Evolutionary conservation across 2,797 vertebrate species (phyloP).

Genomic region (Pipistrellus kuhlii): DNA sequence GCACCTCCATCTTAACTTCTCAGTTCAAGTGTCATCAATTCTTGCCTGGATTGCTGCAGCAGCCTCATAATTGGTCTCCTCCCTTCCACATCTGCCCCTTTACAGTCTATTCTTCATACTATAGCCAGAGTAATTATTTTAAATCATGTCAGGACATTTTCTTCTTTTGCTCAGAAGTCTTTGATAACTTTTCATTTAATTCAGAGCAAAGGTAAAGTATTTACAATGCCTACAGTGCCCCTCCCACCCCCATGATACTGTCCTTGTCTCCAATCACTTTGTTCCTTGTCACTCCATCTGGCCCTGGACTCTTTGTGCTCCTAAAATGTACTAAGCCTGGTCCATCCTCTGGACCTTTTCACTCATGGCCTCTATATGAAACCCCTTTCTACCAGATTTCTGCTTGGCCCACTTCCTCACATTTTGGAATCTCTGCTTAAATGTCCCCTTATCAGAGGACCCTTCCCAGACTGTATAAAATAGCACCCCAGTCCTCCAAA

Average conservation of each 20-base stretch:
- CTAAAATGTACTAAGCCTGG: neutral
- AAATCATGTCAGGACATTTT: neutral
- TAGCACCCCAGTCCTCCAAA: neutral
- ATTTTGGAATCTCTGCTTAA: neutral
- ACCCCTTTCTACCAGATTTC: neutral
- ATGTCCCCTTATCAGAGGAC: neutral
- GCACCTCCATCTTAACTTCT: neutral
- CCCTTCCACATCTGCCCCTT: too few relatives aligned
- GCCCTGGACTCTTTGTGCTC: neutral
- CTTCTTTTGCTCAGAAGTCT: neutral
- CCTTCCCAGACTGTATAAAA: neutral
- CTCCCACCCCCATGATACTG: neutral
- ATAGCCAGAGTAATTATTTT: neutral
- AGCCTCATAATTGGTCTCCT: neutral
- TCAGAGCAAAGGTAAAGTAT: neutral
- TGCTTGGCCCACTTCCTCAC: too few relatives aligned
- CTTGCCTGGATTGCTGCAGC: neutral
- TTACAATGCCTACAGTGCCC: neutral
- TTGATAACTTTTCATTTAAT: conserved; percentile 40
- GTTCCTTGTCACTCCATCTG: neutral
- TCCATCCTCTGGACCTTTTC: neutral
- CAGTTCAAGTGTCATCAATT: neutral
- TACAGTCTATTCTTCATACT: neutral
- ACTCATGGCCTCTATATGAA: neutral
- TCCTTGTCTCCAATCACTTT: neutral